These are phyloP conservation scores for Shargacucullia verbasci DNA, from an alignment of 2,888 invertebrate genomes.

Conservation along the genomic window DNA sequence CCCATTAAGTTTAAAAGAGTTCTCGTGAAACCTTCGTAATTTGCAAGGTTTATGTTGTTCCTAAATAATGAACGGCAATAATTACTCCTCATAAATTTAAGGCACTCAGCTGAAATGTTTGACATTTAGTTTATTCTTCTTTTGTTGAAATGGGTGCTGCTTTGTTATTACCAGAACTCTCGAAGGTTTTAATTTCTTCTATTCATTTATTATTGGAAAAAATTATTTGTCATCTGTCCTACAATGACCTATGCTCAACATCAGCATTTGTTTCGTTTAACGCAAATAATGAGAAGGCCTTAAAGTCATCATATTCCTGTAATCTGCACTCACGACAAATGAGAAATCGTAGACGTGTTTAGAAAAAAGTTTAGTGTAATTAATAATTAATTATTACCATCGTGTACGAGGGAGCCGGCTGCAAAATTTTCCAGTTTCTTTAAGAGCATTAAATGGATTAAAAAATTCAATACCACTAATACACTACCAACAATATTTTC, in stretches of 20 bases:
- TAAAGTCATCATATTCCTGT: too few species aligned
- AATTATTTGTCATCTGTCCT: too few species aligned
- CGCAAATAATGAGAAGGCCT: too few species aligned
- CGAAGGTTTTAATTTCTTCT: too few species aligned
- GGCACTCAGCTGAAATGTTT: slow-evolving; percentile 60
- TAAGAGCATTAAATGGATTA: slow-evolving; percentile 14
- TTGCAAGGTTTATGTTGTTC: slow-evolving; percentile 53
- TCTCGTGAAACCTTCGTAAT: slow-evolving; percentile 51
- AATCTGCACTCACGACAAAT: too few species aligned
- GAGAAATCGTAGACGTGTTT: too few species aligned
- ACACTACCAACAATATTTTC: slow-evolving; percentile 7
- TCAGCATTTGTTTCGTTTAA: too few species aligned
- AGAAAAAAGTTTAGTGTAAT: not conserved
- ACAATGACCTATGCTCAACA: too few species aligned
- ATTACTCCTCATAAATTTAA: slow-evolving; percentile 68
- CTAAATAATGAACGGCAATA: slow-evolving; percentile 65
- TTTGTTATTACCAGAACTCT: slow-evolving; percentile 15
- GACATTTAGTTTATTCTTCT: slow-evolving; percentile 60
- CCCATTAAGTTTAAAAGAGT: slow-evolving; percentile 66
- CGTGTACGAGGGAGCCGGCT: not conserved
- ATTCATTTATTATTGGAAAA: too few species aligned
- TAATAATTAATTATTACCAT: not conserved
- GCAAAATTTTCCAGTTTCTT: not conserved
- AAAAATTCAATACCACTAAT: slow-evolving; percentile 12
- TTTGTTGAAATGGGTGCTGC: slow-evolving; percentile 35